Percentiles rank a stretch among this genome's conserved stretches.
These are phyloP conservation scores for Eumeta japonica DNA, from an alignment of 1,140 invertebrate genomes.

Conservation along the genomic window DNA sequence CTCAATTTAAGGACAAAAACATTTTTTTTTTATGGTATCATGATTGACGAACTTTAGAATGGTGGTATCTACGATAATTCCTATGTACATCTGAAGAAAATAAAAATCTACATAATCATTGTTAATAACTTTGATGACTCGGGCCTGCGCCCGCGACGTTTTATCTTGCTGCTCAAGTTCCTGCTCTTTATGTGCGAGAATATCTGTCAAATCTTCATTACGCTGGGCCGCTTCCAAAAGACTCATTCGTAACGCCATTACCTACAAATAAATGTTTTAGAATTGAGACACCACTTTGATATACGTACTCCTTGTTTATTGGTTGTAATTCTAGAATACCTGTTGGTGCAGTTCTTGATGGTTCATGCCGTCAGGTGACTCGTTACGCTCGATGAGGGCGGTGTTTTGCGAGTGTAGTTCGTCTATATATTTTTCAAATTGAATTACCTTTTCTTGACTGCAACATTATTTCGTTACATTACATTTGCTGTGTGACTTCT, in stretches of 20 bases:
- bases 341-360: constrained; percentile 44
- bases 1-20: too few species aligned
- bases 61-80: too few species aligned
- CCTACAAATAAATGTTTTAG: constrained; percentile 28
- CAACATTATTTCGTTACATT: constrained; percentile 8
- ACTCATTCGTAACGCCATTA: constrained; percentile 45
- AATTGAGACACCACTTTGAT: too few species aligned
- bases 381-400: constrained; percentile 25
- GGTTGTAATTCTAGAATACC: too few species aligned
- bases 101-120: constrained; percentile 1
- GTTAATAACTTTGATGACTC: constrained; percentile 47
- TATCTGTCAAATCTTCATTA: constrained; percentile 52
- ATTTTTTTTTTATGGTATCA: too few species aligned
- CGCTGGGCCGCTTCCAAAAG: constrained; percentile 40
- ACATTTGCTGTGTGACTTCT: too few species aligned
- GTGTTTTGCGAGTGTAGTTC: constrained; percentile 32
- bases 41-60: too few species aligned
- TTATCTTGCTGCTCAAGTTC: constrained; percentile 57
- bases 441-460: constrained; percentile 46
- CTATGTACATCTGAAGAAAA: constrained; percentile 9
- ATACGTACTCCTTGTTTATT: constrained; percentile 36
- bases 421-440: constrained; percentile 42
- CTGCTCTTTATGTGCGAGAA: constrained; percentile 49
- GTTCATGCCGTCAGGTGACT: constrained; percentile 24
- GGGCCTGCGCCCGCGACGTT: constrained; percentile 52